Percentiles rank a stretch among this genome's conserved stretches.
phyloP scores from a whole-genome alignment of 2,888 invertebrate genomes.

The Limulus polyphemus region DNA sequence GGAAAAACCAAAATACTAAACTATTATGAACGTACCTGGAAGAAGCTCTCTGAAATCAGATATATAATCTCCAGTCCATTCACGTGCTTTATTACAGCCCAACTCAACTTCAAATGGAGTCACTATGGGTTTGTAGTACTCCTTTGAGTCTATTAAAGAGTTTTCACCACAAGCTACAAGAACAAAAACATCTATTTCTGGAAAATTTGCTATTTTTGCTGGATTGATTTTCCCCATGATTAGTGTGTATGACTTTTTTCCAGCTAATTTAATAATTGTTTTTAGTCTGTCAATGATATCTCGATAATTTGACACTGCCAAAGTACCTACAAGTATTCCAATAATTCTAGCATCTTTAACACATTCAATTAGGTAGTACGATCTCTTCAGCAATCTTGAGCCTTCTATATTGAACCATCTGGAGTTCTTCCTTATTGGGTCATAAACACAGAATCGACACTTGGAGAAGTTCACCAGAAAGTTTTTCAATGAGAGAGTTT shows the following conservation, averaged over 20 bases:
- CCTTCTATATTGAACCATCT: slow-evolving; percentile 9
- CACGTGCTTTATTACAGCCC: slow-evolving; percentile 44
- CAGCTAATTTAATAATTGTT: slow-evolving; percentile 54
- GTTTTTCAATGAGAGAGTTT: slow-evolving; percentile 52
- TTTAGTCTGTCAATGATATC: slow-evolving; percentile 61
- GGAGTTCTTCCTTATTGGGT: slow-evolving; percentile 30
- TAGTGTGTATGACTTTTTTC: slow-evolving; percentile 79
- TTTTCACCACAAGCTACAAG: slow-evolving; percentile 85
- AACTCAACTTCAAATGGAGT: slow-evolving; percentile 84
- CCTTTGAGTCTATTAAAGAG: slow-evolving; percentile 59
- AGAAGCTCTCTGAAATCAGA: slow-evolving; percentile 63
- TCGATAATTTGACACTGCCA: slow-evolving; percentile 66
- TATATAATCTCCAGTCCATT: slow-evolving; percentile 46
- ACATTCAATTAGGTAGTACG: slow-evolving; percentile 74
- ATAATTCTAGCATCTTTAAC: slow-evolving; percentile 76
- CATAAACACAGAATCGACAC: slow-evolving; percentile 35
- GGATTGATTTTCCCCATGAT: slow-evolving; percentile 90
- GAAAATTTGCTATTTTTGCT: slow-evolving; percentile 88
- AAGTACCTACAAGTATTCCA: slow-evolving; percentile 80
- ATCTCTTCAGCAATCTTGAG: slow-evolving; percentile 48
- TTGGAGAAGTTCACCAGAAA: slow-evolving; percentile 39
- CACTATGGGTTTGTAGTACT: slow-evolving; percentile 78
- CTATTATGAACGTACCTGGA: slow-evolving; percentile 40
- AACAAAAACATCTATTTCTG: slow-evolving; percentile 85
- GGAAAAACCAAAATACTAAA: background rate